A percentile compares a stretch with the other conserved stretches of the same genome.
Conservation (phyloP, 2,888 invertebrate genomes). For the Drosophila nigricruria region DNA sequence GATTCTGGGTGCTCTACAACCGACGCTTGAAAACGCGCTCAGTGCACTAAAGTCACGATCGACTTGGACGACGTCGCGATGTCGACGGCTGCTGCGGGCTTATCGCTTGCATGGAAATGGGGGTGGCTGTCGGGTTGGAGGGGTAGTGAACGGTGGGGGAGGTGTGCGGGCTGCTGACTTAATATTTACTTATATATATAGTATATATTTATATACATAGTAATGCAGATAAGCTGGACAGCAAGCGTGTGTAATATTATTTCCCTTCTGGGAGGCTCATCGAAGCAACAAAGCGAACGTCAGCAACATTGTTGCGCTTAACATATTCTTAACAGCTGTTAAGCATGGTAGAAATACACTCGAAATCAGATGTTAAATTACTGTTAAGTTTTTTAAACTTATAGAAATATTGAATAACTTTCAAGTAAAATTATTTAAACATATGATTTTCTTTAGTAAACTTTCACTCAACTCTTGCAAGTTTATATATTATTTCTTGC, state of each 20-base stretch:
- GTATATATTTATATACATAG: not conserved
- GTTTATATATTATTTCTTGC: not conserved
- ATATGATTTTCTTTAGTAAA: no score
- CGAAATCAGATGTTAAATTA: not conserved
- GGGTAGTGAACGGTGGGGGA: not conserved
- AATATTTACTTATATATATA: slow-evolving; percentile 4
- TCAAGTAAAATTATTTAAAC: no score
- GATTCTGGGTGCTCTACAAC: slow-evolving; percentile 24
- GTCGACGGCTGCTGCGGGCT: slow-evolving; percentile 36
- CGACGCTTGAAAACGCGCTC: slow-evolving; percentile 43
- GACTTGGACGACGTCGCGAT: slow-evolving; percentile 2
- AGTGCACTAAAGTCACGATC: slow-evolving; percentile 37
- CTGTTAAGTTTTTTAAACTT: not conserved
- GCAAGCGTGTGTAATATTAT: slow-evolving; percentile 49
- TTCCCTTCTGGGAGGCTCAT: slow-evolving; percentile 35
- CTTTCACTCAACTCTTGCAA: not conserved
- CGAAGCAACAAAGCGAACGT: slow-evolving; percentile 9
- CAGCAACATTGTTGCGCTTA: slow-evolving; percentile 45
- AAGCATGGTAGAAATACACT: not conserved
- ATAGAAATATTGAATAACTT: not conserved
- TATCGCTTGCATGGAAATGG: slow-evolving; percentile 27
- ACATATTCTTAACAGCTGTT: not conserved
- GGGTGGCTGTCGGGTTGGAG: not conserved
- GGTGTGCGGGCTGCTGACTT: not conserved
- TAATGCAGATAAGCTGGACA: slow-evolving; percentile 33